A percentile compares a stretch with the other conserved stretches of the same genome.
Evolutionary conservation across 2,888 invertebrate genomes (phyloP).

Genomic region (Sylvicola fuscatus): DNA sequence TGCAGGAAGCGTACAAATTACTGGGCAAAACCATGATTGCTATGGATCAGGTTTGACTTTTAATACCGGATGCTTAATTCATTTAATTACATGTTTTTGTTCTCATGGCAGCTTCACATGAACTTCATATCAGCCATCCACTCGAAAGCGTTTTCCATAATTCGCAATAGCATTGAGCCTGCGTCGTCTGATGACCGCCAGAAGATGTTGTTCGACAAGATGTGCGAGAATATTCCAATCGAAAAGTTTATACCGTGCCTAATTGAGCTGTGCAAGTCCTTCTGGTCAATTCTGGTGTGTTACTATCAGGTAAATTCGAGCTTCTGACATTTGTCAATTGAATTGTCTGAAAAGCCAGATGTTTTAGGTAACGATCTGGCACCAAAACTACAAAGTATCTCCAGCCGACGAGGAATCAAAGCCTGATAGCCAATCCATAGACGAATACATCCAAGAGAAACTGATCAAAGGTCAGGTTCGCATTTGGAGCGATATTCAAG

Average conservation of each 20-base stretch:
- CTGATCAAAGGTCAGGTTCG: slow-evolving; percentile 66
- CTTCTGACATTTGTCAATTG: too few relatives aligned
- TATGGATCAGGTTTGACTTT: slow-evolving; percentile 43
- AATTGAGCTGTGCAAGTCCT: slow-evolving; percentile 64
- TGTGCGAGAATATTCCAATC: slow-evolving; percentile 36
- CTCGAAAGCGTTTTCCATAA: slow-evolving; percentile 41
- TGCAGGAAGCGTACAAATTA: slow-evolving; percentile 72
- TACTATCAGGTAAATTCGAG: slow-evolving; percentile 46
- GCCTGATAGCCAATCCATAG: slow-evolving; percentile 30
- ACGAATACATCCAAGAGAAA: slow-evolving; percentile 69
- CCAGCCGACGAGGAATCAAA: slow-evolving; percentile 9
- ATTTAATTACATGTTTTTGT: background rate
- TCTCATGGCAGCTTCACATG: slow-evolving; percentile 49
- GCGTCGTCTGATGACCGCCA: slow-evolving; percentile 31
- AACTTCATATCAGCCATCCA: slow-evolving; percentile 88
- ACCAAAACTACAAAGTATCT: slow-evolving; percentile 21
- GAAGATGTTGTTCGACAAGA: slow-evolving; percentile 53
- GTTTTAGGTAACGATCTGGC: slow-evolving; percentile 17
- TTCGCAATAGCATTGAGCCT: slow-evolving; percentile 29
- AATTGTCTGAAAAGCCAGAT: too few relatives aligned
- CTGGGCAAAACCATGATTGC: slow-evolving; percentile 82
- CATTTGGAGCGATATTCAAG: slow-evolving; percentile 88
- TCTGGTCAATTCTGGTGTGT: slow-evolving; percentile 60
- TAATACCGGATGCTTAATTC: background rate
- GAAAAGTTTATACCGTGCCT: slow-evolving; percentile 41